Conservation (phyloP, 2,113 vertebrate genomes). For the Mastomys natalensis region DNA sequence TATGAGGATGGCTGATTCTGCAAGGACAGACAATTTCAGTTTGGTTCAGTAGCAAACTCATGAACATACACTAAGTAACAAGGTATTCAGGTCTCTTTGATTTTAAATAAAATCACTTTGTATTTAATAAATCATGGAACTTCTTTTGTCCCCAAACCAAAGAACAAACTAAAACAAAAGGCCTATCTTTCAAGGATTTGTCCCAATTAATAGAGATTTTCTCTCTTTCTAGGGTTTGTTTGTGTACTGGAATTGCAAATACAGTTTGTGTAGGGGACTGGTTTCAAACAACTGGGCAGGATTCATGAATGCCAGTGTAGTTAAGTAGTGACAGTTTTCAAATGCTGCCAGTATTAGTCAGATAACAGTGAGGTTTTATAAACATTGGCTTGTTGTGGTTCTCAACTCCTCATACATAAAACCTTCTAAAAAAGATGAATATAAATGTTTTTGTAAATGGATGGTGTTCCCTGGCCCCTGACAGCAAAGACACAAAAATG, state of each 20-base stretch:
- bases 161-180: not conserved
- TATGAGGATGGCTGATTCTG: not conserved
- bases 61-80: not conserved
- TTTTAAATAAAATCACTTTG: not conserved
- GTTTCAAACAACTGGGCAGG: not conserved
- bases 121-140: not conserved
- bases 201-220: not conserved
- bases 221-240: not conserved
- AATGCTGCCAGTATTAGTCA: not conserved
- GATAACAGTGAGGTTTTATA: not conserved
- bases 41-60: not conserved
- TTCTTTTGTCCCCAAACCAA: not conserved
- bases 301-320: too few relatives aligned
- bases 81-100: too few relatives aligned
- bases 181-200: not conserved
- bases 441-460: not conserved
- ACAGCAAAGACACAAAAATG: not conserved
- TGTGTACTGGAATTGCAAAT: not conserved
- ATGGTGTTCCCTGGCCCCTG: not conserved
- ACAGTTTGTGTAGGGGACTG: not conserved
- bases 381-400: not conserved
- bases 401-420: not conserved
- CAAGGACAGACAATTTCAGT: not conserved
- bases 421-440: not conserved
- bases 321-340: not conserved